Evolutionary conservation across 2,888 invertebrate genomes (phyloP), one percentile per base, ranked within the genome.

Genomic region (Archips crataeganus): DNA sequence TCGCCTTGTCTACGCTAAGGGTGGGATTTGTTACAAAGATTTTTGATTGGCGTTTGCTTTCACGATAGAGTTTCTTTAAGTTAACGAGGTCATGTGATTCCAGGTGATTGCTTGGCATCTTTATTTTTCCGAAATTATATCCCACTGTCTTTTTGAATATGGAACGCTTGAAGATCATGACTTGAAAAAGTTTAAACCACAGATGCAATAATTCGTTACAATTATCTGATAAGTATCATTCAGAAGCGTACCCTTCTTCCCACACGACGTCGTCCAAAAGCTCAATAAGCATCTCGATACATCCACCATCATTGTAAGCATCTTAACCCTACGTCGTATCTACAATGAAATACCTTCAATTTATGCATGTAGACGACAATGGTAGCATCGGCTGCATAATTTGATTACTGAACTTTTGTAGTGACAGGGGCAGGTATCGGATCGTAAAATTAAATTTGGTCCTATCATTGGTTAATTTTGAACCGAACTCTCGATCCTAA

Each of bases 371-470:
- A 87, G 77, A 80, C 82, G 85, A 94, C 93, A 94, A 94, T 92
- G 84, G 90, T 88, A 84, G 85, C 89, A 88, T 91, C 90, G 90
- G 91, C 91, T 93, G 94, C 92, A 94, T 94, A 93, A 94, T 93
- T 94, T 94, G 93, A 94, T 94, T 94, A 94, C 84, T 79, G 82
- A 87, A 89, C 92, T 90, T 90, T 93, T 94, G 92, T 93, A 85
- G 85, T 70, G 84, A 80, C 80, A 82, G 84, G 83, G 85, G 94
- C 94, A 94, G 94, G 94, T 94, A 94, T 92, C 89, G 87, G 88
- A 87, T 87, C 94, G 93, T 94, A 84, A 94, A 94, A 94, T 94
- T 94, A 91, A 94, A 94, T 94, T 93, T 94, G 84, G 92, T 90
- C 87, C 91, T 87, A 94, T 92, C 91, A 91, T 90, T 92, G 94